Evolutionary conservation across 1,140 invertebrate genomes (phyloP).

Genomic region (Tetragnatha versicolor): DNA sequence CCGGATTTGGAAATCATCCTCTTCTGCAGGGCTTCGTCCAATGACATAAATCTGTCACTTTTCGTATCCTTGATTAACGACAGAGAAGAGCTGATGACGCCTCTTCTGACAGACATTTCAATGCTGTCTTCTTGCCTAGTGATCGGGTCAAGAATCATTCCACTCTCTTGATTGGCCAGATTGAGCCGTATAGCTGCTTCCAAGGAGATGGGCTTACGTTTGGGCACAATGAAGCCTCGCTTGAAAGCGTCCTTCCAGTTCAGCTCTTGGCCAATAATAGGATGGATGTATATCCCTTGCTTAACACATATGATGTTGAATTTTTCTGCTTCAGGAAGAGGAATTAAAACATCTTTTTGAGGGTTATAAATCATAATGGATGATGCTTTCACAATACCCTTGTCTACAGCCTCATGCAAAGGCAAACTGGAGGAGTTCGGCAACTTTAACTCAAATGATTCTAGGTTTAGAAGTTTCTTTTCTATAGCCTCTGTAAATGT

Average conservation of each 20-base stretch:
- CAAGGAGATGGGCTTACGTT: slow-evolving; percentile 75
- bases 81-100: slow-evolving; percentile 81
- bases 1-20: slow-evolving; percentile 63
- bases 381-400: slow-evolving; percentile 78
- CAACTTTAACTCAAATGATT: slow-evolving; percentile 19
- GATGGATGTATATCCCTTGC: slow-evolving; percentile 66
- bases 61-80: slow-evolving; percentile 81
- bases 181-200: slow-evolving; percentile 76
- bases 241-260: slow-evolving; percentile 76
- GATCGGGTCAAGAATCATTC: slow-evolving; percentile 75
- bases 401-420: slow-evolving; percentile 82
- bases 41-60: slow-evolving; percentile 70
- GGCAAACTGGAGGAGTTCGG: slow-evolving; percentile 72
- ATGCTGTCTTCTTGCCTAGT: slow-evolving; percentile 75
- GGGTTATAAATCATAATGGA: slow-evolving; percentile 78
- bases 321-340: slow-evolving; percentile 70
- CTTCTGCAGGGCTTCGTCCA: slow-evolving; percentile 64
- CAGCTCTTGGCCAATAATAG: slow-evolving; percentile 73
- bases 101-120: slow-evolving; percentile 77
- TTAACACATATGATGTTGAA: slow-evolving; percentile 61
- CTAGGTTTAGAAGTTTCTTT: slow-evolving; percentile 33
- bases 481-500: slow-evolving; percentile 54
- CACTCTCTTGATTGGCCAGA: slow-evolving; percentile 75
- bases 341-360: slow-evolving; percentile 76
- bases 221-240: slow-evolving; percentile 72